Conservation (phyloP, 92 coral and sea anemone genomes). For the Zoanthus solanderi region DNA sequence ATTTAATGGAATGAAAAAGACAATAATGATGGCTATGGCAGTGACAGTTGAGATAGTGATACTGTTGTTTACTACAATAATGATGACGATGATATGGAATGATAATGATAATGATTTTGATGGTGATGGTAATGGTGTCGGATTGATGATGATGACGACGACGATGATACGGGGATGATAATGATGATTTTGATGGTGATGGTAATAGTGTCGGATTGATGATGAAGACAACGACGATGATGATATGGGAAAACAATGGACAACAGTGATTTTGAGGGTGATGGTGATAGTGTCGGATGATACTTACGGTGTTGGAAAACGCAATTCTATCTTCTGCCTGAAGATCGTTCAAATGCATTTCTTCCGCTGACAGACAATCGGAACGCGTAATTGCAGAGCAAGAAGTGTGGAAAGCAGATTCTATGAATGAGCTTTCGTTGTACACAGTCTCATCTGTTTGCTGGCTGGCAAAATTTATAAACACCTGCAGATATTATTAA, state of each 20-base stretch:
- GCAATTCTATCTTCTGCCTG: slow-evolving; percentile 60
- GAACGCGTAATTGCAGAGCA: slow-evolving; percentile 45
- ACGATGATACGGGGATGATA: background rate
- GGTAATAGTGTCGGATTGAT: background rate
- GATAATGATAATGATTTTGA: background rate
- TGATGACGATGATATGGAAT: background rate
- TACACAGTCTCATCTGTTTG: slow-evolving; percentile 96
- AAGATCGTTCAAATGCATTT: slow-evolving; percentile 69
- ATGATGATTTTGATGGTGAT: background rate
- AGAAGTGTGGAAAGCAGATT: background rate
- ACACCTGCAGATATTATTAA: slow-evolving; percentile 72
- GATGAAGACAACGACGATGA: background rate
- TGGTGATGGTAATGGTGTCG: background rate
- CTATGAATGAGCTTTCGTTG: slow-evolving; percentile 59
- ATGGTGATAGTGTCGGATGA: background rate
- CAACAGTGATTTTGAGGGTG: background rate
- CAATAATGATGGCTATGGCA: background rate
- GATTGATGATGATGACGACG: background rate
- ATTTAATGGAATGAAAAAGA: background rate
- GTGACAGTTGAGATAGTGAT: background rate
- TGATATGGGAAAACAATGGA: background rate
- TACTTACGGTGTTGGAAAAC: slow-evolving; percentile 33
- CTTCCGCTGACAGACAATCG: slow-evolving; percentile 71
- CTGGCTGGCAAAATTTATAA: slow-evolving; percentile 95
- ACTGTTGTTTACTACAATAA: background rate